Conservation (phyloP, 2,888 invertebrate species). For the Lysandra coridon region DNA sequence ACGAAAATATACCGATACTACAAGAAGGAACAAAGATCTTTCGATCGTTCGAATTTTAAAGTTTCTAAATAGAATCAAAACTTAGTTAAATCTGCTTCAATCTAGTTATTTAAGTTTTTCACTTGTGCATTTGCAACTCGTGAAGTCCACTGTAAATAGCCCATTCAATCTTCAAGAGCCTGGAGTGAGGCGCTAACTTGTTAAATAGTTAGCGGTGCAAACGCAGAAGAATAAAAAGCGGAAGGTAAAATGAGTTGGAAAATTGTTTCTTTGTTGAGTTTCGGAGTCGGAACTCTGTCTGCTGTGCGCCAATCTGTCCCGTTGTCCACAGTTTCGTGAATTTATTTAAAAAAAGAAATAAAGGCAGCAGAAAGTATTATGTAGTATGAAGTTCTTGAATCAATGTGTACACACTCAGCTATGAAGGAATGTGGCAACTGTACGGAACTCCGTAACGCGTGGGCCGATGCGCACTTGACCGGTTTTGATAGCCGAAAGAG, state of each 20-base stretch:
- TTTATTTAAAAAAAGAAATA: neutral
- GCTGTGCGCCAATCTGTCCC: neutral
- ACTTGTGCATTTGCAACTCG: slow-evolving; percentile 33
- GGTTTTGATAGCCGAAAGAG: neutral
- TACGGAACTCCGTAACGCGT: neutral
- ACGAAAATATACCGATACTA: neutral
- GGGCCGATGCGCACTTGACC: slow-evolving; percentile 7
- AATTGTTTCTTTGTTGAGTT: slow-evolving; percentile 18
- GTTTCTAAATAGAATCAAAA: neutral
- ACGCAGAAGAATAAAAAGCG: slow-evolving; percentile 32
- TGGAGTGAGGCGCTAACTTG: slow-evolving; percentile 35
- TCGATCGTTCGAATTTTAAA: neutral
- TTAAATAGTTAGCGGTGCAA: slow-evolving; percentile 35
- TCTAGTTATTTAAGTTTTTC: slow-evolving; percentile 30
- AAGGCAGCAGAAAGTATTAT: too few relatives aligned
- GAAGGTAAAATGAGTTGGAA: slow-evolving; percentile 31
- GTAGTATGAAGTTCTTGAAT: neutral
- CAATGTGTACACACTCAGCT: neutral
- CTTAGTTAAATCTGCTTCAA: neutral
- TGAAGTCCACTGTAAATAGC: slow-evolving; percentile 38
- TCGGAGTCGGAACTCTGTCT: neutral
- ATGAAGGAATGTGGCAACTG: neutral
- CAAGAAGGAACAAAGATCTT: neutral
- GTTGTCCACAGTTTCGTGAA: neutral
- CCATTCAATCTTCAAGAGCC: slow-evolving; percentile 39